A percentile compares a stretch with the other conserved stretches of the same genome.
phyloP scores from a whole-genome alignment of 2,113 vertebrate species.

The Miniopterus natalensis region DNA sequence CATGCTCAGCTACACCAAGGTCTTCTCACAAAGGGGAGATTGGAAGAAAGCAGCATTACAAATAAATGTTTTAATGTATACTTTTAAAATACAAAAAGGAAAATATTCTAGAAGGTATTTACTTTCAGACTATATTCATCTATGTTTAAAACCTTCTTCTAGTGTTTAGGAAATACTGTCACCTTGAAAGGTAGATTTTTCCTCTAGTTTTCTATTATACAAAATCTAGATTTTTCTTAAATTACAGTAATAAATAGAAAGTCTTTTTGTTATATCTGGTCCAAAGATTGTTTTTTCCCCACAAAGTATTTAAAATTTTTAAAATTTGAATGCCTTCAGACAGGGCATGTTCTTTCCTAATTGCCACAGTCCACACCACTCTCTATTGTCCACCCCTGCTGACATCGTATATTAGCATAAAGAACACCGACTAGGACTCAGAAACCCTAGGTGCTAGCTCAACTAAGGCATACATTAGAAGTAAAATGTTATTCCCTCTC shows the following conservation, averaged over 20 bases:
- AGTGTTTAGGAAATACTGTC: constrained; percentile 2
- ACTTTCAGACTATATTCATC: neutral
- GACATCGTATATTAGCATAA: neutral
- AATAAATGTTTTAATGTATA: neutral
- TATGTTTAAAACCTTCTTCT: constrained; percentile 38
- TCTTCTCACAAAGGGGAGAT: constrained; percentile 45
- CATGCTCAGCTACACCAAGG: neutral
- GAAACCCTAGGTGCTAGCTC: neutral
- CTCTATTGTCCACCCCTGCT: neutral
- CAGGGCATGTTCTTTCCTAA: neutral
- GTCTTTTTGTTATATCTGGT: constrained; percentile 10
- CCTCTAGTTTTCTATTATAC: neutral
- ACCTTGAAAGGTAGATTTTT: constrained; percentile 27
- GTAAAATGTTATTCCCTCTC: neutral
- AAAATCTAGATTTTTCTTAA: constrained; percentile 54
- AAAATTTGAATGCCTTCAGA: neutral
- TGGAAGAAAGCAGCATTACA: neutral
- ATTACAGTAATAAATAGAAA: neutral
- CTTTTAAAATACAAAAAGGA: constrained; percentile 44
- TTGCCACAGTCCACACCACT: neutral
- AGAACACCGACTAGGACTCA: neutral
- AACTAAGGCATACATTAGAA: neutral
- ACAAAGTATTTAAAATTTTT: neutral
- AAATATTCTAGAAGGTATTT: neutral
- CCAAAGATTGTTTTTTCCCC: neutral